Conservation (phyloP, 2,113 vertebrate genomes). For the Phrynocephalus versicolor region DNA sequence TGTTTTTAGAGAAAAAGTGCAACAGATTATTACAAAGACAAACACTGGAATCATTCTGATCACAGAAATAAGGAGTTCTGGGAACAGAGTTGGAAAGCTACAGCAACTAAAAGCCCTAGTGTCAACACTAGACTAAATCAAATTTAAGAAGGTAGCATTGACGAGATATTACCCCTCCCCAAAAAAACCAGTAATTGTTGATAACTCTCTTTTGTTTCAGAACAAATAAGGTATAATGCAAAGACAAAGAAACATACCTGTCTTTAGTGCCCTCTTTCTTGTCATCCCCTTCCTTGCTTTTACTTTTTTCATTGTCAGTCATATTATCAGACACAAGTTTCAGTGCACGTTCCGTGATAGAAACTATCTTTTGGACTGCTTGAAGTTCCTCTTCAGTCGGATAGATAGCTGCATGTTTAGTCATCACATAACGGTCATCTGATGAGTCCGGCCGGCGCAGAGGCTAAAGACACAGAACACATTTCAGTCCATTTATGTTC, state of each 20-base stretch:
- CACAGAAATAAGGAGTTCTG: neutral
- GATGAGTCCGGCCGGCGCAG: conserved; percentile 94
- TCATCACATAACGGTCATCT: conserved; percentile 97
- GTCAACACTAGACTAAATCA: neutral
- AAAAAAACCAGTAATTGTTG: neutral
- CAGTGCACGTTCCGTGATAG: conserved; percentile 95
- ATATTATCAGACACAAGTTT: conserved; percentile 97
- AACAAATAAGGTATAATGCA: neutral
- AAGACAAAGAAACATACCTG: conserved; percentile 72
- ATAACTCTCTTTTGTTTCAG: neutral
- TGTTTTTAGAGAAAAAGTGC: neutral
- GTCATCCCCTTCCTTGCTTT: conserved; percentile 88
- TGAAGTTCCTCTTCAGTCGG: conserved; percentile 96
- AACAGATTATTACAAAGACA: neutral
- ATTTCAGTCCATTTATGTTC: conserved; percentile 7
- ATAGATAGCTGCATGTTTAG: conserved; percentile 95
- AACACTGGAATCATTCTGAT: neutral
- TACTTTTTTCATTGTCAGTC: conserved; percentile 88
- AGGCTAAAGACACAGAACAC: conserved; percentile 75
- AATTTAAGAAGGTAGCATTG: neutral
- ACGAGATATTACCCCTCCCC: neutral
- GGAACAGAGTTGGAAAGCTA: neutral
- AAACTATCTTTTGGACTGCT: conserved; percentile 98
- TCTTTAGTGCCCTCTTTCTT: conserved; percentile 91
- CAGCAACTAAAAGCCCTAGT: neutral